Base-by-base conservation (phyloP, 2,888 invertebrate genomes). In the Philaethria dido region DNA sequence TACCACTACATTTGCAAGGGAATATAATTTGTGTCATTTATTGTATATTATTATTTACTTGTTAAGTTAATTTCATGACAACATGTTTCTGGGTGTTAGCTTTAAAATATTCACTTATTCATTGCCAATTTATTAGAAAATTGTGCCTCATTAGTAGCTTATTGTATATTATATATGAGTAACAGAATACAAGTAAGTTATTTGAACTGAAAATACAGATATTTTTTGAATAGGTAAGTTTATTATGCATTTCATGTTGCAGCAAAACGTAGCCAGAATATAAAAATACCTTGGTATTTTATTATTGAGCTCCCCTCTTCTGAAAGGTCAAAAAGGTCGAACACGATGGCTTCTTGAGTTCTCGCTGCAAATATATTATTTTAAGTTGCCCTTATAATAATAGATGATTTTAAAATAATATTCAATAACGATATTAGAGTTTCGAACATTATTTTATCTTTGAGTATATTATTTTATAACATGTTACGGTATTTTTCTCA, bases 321-420 rank as follows among this genome's bases (percentile, higher is more conserved):
- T 69, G 89, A 81, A 69, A 93, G 83, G 79, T 93, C 92, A 77
- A 93, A 92, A 45, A 93, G 87, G 93, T 92, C 44, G 93, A 93
- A 81, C 93, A 93, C 64, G 93, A 93, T 93, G 55, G 93, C 93
- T 78, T 93, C 93, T 78, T 93, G 93, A 50, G 92, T 91, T 81
- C 88, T 86, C 65, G 93, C 93, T 93, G 82, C 72, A 72, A 73
- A 74, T 71, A 68, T 62, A 47, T 70, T 65, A 62, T 67, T 72
- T 63, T 62, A 62, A 22, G 48, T 14, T 25, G 14, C 5, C 29
- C 45, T 57, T 47, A 22, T n/a, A 44, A 52, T 42, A 25, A 42
- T 57, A 57, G 2, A 25, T 11, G 16, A 22, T 57, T 57, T 57
- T 57, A 57, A 57, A 42, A 57, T 42, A 57, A 42, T 42, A 57